Evolutionary conservation across 2,888 invertebrate genomes (phyloP), one percentile per base, ranked within the genome.

Genomic region (Helicoverpa assulta): DNA sequence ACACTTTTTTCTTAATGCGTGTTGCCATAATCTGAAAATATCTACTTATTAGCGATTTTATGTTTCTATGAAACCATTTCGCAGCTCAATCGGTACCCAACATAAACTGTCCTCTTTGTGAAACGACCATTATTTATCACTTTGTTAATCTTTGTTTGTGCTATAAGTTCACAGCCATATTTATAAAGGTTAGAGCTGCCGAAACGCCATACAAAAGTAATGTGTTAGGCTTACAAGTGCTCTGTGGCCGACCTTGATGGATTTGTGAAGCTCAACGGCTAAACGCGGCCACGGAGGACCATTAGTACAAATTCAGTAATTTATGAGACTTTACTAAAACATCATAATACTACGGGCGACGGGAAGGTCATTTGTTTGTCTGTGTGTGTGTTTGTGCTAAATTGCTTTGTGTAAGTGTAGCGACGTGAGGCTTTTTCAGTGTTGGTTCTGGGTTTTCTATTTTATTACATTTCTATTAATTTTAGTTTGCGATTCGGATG

Each of bases 241-340:
- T 21, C 37, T 43, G 53, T 26, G 65, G 61, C 21, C 53, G 47
- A 1, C 51, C 65, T 66, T 54, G 58, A 43, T 60, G 52, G 37
- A 63, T 78, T 62, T 60, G 70, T 54, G 62, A 37, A 60, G 70
- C 78, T 78, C 50, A 66, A 40, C 65, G 70, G 61, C 50, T 69
- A 43, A 19, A 43, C 7, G 53, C 19, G 53, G 37, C 37, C 43
- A 19, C 51, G 21, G 47, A 60, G 29, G 19, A 33, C 59, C 65
- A 74, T 78, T 77, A 52, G 59, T 78, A 66, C 70, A 56, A 65
- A 78, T 77, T 60, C 51, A 63, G 55, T 54, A 33, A 65, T 62
- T 65, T 59, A 76, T 57, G 47, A 77, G 52, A 56, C 59, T 51
- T 54, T 54, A 72, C 57, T 62, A 33, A 59, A 77, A 59, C 33